These are phyloP conservation scores for Sandelia bainsii DNA, from an alignment of 2,797 vertebrate genomes.

Conservation along the genomic window DNA sequence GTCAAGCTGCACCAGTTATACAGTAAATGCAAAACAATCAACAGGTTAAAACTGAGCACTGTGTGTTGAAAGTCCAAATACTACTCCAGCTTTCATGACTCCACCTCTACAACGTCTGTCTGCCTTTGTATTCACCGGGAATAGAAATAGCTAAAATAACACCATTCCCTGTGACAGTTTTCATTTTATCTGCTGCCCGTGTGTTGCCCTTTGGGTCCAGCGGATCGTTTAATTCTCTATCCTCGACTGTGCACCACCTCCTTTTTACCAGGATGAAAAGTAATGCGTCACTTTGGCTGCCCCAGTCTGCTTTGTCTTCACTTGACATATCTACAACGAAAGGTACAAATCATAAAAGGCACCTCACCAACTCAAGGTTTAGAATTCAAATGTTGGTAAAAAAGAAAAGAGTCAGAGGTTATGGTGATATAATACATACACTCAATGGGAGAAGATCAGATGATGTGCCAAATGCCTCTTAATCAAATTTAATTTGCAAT, in stretches of 20 bases:
- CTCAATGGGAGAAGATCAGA: background rate
- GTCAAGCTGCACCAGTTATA: background rate
- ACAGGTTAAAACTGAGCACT: slow-evolving; percentile 4
- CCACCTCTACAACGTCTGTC: slow-evolving; percentile 13
- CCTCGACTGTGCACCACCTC: slow-evolving; percentile 25
- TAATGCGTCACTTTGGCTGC: slow-evolving; percentile 30
- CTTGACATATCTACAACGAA: slow-evolving; percentile 8
- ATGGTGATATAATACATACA: slow-evolving; percentile 3
- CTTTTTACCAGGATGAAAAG: slow-evolving; percentile 25
- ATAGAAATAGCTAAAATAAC: slow-evolving; percentile 48
- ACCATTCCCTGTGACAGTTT: slow-evolving; percentile 43
- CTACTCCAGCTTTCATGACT: slow-evolving; percentile 9
- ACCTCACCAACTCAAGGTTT: background rate
- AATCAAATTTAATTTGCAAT: slow-evolving; percentile 26
- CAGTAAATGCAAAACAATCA: background rate
- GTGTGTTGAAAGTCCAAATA: slow-evolving; percentile 11
- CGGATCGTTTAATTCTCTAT: slow-evolving; percentile 37
- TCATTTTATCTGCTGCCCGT: slow-evolving; percentile 41
- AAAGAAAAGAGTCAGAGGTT: background rate
- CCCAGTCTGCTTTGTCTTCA: slow-evolving; percentile 15
- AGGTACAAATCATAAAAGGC: slow-evolving; percentile 12
- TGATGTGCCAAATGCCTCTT: background rate
- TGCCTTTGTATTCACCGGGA: slow-evolving; percentile 32
- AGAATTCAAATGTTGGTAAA: slow-evolving; percentile 22
- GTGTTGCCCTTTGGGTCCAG: slow-evolving; percentile 35